phyloP scores from a whole-genome alignment of 2,888 invertebrate genomes.

The Drosophila villosipedis region DNA sequence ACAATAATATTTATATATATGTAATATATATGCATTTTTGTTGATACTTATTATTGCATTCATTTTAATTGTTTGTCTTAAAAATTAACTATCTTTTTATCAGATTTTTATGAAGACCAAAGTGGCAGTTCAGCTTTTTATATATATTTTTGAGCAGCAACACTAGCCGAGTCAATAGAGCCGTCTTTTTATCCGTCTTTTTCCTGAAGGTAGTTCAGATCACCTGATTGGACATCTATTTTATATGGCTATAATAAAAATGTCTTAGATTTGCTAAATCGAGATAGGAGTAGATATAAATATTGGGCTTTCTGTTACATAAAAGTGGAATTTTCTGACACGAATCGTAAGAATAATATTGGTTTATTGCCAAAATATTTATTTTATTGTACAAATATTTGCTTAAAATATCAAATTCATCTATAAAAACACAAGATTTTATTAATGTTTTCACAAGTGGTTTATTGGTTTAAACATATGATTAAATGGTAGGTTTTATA shows the following conservation, averaged over 20 bases:
- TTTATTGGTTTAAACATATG: neutral
- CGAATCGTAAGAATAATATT: too few species aligned
- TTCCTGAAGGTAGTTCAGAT: neutral
- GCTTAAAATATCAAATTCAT: neutral
- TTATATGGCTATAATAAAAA: neutral
- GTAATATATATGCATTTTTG: neutral
- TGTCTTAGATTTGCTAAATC: neutral
- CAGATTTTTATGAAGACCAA: neutral
- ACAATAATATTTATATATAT: neutral
- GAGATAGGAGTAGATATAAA: neutral
- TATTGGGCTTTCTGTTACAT: neutral
- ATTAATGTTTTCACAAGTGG: neutral
- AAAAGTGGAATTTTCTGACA: neutral
- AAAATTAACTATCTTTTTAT: neutral
- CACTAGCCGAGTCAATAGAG: too few species aligned
- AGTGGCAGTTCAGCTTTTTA: neutral
- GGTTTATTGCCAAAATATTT: too few species aligned
- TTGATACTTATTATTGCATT: neutral
- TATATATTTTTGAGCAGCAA: neutral
- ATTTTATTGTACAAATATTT: neutral
- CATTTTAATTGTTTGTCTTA: neutral
- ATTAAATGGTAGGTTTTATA: neutral
- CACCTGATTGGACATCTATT: neutral
- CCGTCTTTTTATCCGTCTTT: neutral
- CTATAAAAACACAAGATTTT: neutral